Conservation (phyloP, 2,797 vertebrate species). For the Eulemur coronatus region DNA sequence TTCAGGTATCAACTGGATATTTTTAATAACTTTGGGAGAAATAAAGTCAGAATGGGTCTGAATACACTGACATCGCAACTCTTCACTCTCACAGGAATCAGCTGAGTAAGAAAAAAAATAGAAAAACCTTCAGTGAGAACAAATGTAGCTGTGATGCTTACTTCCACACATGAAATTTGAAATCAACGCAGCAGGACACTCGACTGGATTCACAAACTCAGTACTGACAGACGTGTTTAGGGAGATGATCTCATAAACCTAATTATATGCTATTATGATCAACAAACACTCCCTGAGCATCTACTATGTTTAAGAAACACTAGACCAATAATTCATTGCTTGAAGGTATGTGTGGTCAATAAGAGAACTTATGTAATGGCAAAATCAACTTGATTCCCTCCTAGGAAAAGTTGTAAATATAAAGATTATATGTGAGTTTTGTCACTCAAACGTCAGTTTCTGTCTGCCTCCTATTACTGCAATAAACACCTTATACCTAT, state of each 20-base stretch:
- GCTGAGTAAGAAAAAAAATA: conserved; percentile 33
- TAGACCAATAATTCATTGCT: neutral
- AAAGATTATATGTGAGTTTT: neutral
- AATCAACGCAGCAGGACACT: neutral
- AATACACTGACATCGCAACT: conserved; percentile 54
- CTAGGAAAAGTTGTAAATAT: neutral
- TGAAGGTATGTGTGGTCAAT: neutral
- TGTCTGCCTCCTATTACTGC: neutral
- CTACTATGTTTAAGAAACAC: neutral
- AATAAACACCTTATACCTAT: neutral
- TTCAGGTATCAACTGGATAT: neutral
- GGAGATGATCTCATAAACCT: neutral
- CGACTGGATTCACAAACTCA: neutral
- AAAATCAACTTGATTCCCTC: neutral
- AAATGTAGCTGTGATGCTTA: neutral
- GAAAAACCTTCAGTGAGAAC: neutral
- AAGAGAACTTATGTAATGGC: neutral
- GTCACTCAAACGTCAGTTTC: neutral
- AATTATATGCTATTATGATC: neutral
- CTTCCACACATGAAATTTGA: neutral
- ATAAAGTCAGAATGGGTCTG: neutral
- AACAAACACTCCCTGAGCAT: neutral
- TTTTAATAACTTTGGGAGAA: neutral
- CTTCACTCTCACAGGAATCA: neutral
- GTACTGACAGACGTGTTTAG: neutral